Percentiles rank a stretch among this genome's conserved stretches.
Conservation (phyloP, 2,797 vertebrate species). For the Streptopelia turtur region DNA sequence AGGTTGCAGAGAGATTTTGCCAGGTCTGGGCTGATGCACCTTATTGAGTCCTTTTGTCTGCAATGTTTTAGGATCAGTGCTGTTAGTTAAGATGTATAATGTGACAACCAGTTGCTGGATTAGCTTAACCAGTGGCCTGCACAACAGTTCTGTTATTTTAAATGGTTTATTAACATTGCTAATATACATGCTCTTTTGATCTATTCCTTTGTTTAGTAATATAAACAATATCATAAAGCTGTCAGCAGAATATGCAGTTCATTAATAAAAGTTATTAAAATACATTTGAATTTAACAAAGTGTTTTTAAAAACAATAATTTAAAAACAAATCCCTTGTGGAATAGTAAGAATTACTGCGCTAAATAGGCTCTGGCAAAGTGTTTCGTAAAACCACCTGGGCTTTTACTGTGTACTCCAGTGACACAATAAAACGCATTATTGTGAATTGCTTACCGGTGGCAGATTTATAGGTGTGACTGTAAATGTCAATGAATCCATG, state of each 20-base stretch:
- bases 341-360: not conserved
- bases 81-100: not conserved
- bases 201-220: not conserved
- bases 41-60: not conserved
- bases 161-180: not conserved
- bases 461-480: conserved; percentile 32
- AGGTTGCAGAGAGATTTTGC: not conserved
- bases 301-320: not conserved
- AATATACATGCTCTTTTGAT: not conserved
- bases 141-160: not conserved
- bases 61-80: not conserved
- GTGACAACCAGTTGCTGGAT: not conserved
- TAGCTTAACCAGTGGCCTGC: not conserved
- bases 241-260: not conserved
- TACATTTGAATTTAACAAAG: not conserved
- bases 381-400: conserved; percentile 1
- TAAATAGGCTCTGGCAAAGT: not conserved
- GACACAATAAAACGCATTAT: conserved; percentile 57
- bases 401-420: conserved; percentile 12
- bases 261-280: conserved; percentile 5
- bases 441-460: conserved; percentile 7
- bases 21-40: not conserved
- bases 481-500: not conserved
- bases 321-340: not conserved
- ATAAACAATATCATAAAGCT: not conserved